These are phyloP conservation scores for Antigone vipio DNA, from an alignment of 2,113 vertebrate species.

Conservation along the genomic window DNA sequence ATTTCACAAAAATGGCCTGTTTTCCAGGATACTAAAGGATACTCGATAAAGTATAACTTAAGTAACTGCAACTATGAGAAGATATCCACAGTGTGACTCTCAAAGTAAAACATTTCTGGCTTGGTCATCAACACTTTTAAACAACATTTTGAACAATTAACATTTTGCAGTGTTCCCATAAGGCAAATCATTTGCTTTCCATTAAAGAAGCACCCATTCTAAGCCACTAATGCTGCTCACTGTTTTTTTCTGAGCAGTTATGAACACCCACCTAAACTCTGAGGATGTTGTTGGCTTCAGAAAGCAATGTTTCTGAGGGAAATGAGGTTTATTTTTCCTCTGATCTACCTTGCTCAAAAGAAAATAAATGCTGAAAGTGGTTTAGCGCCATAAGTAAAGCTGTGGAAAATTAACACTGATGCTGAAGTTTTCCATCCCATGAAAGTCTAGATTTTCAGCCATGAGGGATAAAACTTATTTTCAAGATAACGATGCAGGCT, in stretches of 20 bases:
- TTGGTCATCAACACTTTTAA: neutral
- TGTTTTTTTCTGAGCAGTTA: neutral
- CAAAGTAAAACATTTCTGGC: neutral
- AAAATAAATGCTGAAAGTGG: neutral
- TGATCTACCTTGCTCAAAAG: neutral
- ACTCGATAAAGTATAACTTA: neutral
- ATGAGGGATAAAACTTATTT: neutral
- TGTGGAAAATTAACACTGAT: neutral
- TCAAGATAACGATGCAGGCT: neutral
- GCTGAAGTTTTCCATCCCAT: neutral
- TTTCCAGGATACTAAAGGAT: neutral
- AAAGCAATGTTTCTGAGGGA: neutral
- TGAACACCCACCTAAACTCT: neutral
- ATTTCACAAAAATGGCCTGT: neutral
- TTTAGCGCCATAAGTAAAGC: neutral
- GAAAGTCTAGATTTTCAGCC: neutral
- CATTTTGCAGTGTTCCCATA: neutral
- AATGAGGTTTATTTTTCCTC: neutral
- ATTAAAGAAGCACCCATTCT: neutral
- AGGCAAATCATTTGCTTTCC: neutral
- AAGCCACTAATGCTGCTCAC: neutral
- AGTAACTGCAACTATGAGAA: neutral
- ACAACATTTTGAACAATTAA: neutral
- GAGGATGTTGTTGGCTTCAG: neutral
- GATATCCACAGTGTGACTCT: neutral